Conservation (phyloP, 2,113 vertebrate species). For the Clarias macrocephalus region DNA sequence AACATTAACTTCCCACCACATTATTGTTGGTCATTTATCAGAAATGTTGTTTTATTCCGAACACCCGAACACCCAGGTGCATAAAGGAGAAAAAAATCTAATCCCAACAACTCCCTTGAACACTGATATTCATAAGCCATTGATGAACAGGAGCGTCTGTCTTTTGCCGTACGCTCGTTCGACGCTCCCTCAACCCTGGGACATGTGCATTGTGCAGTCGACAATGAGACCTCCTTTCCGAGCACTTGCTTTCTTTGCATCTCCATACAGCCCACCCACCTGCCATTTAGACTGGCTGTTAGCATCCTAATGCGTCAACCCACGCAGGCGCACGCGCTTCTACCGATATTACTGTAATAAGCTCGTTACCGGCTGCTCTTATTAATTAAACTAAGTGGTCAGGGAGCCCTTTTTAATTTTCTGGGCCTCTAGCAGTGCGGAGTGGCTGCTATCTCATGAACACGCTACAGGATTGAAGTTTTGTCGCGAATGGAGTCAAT, state of each 20-base stretch:
- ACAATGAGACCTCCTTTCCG: not conserved
- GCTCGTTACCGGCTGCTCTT: conserved; percentile 24
- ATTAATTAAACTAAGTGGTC: conserved; percentile 39
- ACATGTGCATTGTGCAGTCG: conserved; percentile 22
- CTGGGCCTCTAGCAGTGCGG: not conserved
- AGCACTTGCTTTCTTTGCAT: not conserved
- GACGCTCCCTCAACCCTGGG: not conserved
- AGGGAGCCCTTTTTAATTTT: conserved; percentile 23
- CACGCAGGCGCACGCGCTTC: not conserved
- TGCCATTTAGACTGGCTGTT: conserved; percentile 19
- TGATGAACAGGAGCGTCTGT: conserved; percentile 1
- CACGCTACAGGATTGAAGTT: conserved; percentile 1
- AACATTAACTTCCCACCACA: not conserved
- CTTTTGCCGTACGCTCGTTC: not conserved
- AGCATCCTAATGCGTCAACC: conserved; percentile 10
- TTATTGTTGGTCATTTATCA: not conserved
- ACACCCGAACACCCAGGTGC: not conserved
- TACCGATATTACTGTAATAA: not conserved
- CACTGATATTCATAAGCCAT: conserved; percentile 16
- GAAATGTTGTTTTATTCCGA: not conserved
- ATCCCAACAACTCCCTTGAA: not conserved
- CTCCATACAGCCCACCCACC: conserved; percentile 22
- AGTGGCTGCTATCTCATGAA: conserved; percentile 26
- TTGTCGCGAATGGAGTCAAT: conserved; percentile 41
- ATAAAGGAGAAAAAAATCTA: not conserved